Base-by-base conservation (phyloP, 1,140 invertebrate species). In the Delia radicum region DNA sequence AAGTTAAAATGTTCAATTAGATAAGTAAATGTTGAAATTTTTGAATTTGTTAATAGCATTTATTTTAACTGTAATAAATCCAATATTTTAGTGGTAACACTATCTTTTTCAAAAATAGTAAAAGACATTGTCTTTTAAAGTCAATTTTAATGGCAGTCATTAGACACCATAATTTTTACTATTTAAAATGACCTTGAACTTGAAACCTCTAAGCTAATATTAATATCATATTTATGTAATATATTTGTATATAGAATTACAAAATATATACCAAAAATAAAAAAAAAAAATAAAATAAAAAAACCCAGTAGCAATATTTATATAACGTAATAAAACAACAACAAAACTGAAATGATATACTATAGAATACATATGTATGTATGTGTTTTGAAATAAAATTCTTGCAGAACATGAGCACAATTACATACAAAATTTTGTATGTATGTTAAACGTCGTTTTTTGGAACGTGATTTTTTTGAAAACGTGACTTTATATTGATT, bases 401-500 rank as follows among this genome's bases (percentile, higher is more conserved):
- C 18, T 27, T 65, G 29, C 18, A 65, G 3, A 31, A 10, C n/a
- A 27, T 29, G 26, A n/a, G n/a, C 6, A 65, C 26, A 29, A 7
- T 13, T 27, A 28, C 8, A 63, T 12, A 63, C 61, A 21, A 27
- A 63, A 13, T 26, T 63, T 65, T 4, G 21, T 12, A 63, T 27
- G 26, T 27, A 27, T 63, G 21, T 13, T 7, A 65, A 27, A 65
- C 27, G 29, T 65, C 26, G 15, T 62, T 73, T 71, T 74, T 18
- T 74, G 61, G 48, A 76, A 76, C 75, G 72, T 76, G 75, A 76
- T 76, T 61, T 74, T 76, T 76, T 27, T 29, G 29, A 76, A 85
- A 85, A 85, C 83, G 83, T 85, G 83, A 85, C 83, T 85, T 85
- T 85, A 80, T 85, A 85, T 85, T 85, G 83, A 85, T 85, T 85